Conservation (phyloP, 2,888 invertebrate species). For the Drosophila borealis region DNA sequence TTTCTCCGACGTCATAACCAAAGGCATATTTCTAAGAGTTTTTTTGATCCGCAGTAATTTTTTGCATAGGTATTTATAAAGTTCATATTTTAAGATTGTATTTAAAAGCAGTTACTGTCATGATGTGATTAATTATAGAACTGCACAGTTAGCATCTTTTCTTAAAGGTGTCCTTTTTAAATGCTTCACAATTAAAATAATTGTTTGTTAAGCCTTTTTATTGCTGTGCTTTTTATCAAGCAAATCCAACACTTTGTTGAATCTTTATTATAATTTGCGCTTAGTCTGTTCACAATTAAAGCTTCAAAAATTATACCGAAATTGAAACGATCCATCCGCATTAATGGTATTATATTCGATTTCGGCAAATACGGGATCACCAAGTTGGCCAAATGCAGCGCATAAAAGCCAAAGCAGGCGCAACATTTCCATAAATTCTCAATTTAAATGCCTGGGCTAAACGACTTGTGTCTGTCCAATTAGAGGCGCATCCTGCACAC, state of each 20-base stretch:
- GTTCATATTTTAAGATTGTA: too few species aligned
- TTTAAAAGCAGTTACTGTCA: too few species aligned
- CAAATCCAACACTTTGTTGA: not conserved
- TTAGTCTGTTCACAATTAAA: not conserved
- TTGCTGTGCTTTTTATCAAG: not conserved
- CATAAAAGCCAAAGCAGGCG: constrained; percentile 45
- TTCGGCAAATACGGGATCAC: constrained; percentile 63
- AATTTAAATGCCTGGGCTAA: constrained; percentile 18
- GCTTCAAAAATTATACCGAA: constrained; percentile 86
- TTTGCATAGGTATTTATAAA: too few species aligned
- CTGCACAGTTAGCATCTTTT: too few species aligned
- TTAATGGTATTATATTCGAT: constrained; percentile 88
- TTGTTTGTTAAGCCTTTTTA: too few species aligned
- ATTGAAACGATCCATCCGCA: constrained; percentile 91
- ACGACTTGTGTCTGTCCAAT: constrained; percentile 20
- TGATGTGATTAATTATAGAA: not conserved
- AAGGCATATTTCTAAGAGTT: too few species aligned
- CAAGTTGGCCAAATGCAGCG: constrained; percentile 34
- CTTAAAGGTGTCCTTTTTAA: too few species aligned
- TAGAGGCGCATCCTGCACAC: constrained; percentile 66
- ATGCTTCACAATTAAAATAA: too few species aligned
- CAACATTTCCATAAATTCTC: constrained; percentile 57
- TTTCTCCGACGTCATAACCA: too few species aligned
- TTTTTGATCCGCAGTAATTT: too few species aligned
- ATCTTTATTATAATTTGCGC: not conserved